Base-by-base conservation (phyloP, 1,140 invertebrate species). In the Leptinotarsa texana region DNA sequence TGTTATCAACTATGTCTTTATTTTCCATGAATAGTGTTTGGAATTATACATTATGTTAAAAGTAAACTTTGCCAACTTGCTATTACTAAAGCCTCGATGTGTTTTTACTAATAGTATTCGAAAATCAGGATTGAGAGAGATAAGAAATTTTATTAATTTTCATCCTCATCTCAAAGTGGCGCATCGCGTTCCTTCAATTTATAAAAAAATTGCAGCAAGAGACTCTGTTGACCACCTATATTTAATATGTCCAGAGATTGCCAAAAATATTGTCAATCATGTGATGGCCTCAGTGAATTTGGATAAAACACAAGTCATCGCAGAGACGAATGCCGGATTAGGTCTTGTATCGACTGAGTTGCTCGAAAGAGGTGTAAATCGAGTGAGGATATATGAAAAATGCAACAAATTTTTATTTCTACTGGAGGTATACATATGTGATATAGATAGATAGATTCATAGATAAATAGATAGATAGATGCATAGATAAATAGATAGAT, bases 261-360 rank as follows among this genome's bases (percentile, higher is more conserved):
- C 81, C 0, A 76, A 74, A 68, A 69, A 76, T 62, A 77, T 83
- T 61, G 81, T 67, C 3, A 69, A 68, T 17, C 69, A 79, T 51
- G 75, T 84, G n/a, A 4, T 78, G 13, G 75, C 81, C 18, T 24
- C 61, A 33, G 3, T 82, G 21, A 63, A 63, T 13, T 24, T 57
- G 21, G 76, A 76, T 66, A 51, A 75, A 69, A 65, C 77, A 21
- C 77, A 81, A 73, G 48, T 82, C 8, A 72, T 84, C 18, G 78
- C 78, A 68, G 83, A 84, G 79, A 79, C 79, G 11, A 80, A 79
- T 63, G 76, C 80, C 6, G 83, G 83, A 5, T 76, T 84, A 65
- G 83, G 81, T 11, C 72, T 84, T 13, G 76, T 84, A 61, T 74
- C 82, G n/a, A 68, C 18, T 3, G 74, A 80, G 69, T 74, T 84